Evolutionary conservation across 1,140 invertebrate genomes (phyloP), one percentile per base, ranked within the genome.

Genomic region (Ylistrum balloti): DNA sequence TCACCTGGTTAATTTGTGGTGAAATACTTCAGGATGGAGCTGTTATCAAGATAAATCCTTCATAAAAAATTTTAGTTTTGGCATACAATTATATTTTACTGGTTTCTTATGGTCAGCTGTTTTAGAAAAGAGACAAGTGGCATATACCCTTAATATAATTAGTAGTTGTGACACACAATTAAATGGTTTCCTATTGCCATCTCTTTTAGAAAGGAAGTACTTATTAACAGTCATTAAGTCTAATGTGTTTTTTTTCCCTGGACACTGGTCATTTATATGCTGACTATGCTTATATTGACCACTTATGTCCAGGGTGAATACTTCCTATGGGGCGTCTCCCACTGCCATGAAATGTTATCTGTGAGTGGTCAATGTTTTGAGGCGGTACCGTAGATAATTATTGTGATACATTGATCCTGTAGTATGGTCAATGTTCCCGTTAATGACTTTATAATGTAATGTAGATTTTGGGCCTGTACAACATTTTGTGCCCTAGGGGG

Each of bases 361-460:
- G 56, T 74, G 22, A 74, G 28, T 74, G 56, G 56, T 74, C 56
- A 74, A 28, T 74, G 56, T 74, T 17, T 74, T n/a, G 56, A 28
- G 56, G 56, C 56, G 35, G 35, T n/a, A n/a, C n/a, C n/a, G n/a
- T 38, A 38, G 35, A 38, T 74, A 74, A 74, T 74, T 74, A 74
- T 74, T n/a, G 56, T n/a, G 56, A n/a, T 74, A 74, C 56, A 74
- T 74, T 74, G 56, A 74, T 74, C 22, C n/a, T n/a, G 9, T 13
- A 45, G 41, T 13, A 17, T 74, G 56, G 56, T 74, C 56, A 74
- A 74, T 74, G 56, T 74, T 74, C 22, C 56, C 22, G 56, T 5
- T 74, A n/a, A 74, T 74, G 56, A 11, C 22, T 74, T 74, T 74
- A 74, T 74, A 74, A 5, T 74, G 56, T 74, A 28, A 2, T 74